These are phyloP conservation scores for Lates japonicus DNA, from an alignment of 2,797 vertebrate genomes.

Conservation along the genomic window DNA sequence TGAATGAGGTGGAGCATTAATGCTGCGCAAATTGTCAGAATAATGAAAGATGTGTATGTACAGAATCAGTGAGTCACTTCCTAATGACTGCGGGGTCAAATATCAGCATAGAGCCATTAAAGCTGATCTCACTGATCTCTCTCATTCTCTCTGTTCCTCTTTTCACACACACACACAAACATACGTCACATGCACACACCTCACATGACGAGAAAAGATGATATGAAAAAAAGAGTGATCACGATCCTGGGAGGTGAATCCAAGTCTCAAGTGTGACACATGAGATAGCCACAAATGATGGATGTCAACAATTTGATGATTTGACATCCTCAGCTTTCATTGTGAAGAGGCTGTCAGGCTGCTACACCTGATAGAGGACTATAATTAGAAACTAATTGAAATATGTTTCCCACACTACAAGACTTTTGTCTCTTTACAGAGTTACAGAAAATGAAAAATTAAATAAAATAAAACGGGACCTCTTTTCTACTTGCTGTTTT, in stretches of 20 bases:
- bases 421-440: not conserved
- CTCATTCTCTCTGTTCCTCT: not conserved
- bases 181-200: slow-evolving; percentile 10
- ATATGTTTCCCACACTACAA: not conserved
- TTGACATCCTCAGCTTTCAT: not conserved
- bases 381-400: not conserved
- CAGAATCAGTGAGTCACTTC: slow-evolving; percentile 48
- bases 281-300: not conserved
- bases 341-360: not conserved
- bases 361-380: not conserved
- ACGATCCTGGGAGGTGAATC: not conserved
- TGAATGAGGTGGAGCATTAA: slow-evolving; percentile 30
- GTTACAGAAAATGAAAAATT: not conserved
- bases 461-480: not conserved
- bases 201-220: slow-evolving; percentile 7
- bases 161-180: not conserved
- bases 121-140: slow-evolving; percentile 27
- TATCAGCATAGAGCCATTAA: slow-evolving; percentile 41
- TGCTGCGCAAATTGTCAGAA: slow-evolving; percentile 38
- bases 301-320: not conserved
- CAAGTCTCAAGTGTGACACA: not conserved
- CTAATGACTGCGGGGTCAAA: slow-evolving; percentile 47
- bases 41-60: slow-evolving; percentile 42
- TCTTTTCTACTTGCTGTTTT: not conserved
- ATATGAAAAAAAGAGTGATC: not conserved